These are phyloP conservation scores for Hetaerina titia DNA, from an alignment of 2,888 invertebrate genomes.

Conservation along the genomic window DNA sequence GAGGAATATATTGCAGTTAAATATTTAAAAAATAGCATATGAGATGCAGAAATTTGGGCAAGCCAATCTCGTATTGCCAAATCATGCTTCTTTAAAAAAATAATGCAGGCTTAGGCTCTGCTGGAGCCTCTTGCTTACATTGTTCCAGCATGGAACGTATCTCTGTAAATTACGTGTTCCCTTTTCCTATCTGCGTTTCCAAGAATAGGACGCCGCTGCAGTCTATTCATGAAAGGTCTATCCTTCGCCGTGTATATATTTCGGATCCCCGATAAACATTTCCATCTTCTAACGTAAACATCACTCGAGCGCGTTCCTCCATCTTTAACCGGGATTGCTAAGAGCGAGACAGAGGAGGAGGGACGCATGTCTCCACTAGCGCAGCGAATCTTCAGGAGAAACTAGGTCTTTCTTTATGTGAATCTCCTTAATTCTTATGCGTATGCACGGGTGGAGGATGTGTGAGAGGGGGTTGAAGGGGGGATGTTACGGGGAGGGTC, in stretches of 20 bases:
- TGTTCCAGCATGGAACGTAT: neutral
- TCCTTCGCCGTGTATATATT: neutral
- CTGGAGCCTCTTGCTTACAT: neutral
- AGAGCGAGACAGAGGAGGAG: neutral
- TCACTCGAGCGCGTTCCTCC: neutral
- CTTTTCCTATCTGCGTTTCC: neutral
- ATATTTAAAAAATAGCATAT: no score
- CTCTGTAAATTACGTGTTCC: neutral
- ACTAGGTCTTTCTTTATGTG: neutral
- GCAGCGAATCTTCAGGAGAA: neutral
- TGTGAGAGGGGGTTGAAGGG: neutral
- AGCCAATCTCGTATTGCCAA: neutral
- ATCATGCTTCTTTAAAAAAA: neutral
- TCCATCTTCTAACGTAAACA: neutral
- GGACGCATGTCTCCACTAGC: neutral
- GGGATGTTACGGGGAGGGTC: neutral
- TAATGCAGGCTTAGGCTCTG: neutral
- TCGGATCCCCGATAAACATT: slow-evolving; percentile 20
- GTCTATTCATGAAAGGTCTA: neutral
- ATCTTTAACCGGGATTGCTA: neutral
- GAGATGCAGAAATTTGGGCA: neutral
- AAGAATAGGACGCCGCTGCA: neutral
- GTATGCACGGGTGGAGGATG: neutral
- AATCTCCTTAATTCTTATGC: neutral
- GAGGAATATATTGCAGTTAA: no score